These are phyloP conservation scores for Steinernema hermaphroditum DNA, from an alignment of 2,888 invertebrate genomes.

Conservation along the genomic window DNA sequence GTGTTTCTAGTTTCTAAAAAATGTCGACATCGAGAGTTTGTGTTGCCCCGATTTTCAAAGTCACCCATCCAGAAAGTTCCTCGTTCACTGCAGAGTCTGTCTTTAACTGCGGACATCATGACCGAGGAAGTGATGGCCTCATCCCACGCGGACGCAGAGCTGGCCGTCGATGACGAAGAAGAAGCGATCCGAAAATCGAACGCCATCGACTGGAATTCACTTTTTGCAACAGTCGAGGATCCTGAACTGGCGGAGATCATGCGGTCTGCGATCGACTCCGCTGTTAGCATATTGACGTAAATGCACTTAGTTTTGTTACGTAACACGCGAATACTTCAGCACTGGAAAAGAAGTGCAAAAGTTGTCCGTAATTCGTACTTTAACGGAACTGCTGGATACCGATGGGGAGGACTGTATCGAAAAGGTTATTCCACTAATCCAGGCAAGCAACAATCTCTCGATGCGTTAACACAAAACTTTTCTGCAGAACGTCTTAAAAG, in stretches of 20 bases:
- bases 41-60: no score
- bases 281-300: slow-evolving; percentile 37
- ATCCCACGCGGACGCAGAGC: background rate
- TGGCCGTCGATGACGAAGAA: slow-evolving; percentile 1
- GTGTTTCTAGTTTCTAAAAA: no score
- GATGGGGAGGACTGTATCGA: slow-evolving; percentile 53
- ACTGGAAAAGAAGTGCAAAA: slow-evolving; percentile 56
- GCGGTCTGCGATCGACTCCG: slow-evolving; percentile 44
- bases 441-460: slow-evolving; percentile 40
- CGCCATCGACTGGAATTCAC: slow-evolving; percentile 45
- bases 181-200: background rate
- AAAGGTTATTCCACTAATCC: slow-evolving; percentile 53
- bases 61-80: no score
- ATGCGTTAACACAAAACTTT: background rate
- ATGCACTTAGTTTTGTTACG: slow-evolving; percentile 8
- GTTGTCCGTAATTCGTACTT: slow-evolving; percentile 51
- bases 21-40: no score
- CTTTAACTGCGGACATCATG: background rate
- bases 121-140: slow-evolving; percentile 4
- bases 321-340: slow-evolving; percentile 38
- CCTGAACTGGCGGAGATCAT: slow-evolving; percentile 49
- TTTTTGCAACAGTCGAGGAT: slow-evolving; percentile 51
- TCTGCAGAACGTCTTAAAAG: slow-evolving; percentile 34
- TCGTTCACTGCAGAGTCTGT: background rate
- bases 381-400: slow-evolving; percentile 52